phyloP scores from a whole-genome alignment of 2,888 invertebrate genomes.

The Drosophila affinis region DNA sequence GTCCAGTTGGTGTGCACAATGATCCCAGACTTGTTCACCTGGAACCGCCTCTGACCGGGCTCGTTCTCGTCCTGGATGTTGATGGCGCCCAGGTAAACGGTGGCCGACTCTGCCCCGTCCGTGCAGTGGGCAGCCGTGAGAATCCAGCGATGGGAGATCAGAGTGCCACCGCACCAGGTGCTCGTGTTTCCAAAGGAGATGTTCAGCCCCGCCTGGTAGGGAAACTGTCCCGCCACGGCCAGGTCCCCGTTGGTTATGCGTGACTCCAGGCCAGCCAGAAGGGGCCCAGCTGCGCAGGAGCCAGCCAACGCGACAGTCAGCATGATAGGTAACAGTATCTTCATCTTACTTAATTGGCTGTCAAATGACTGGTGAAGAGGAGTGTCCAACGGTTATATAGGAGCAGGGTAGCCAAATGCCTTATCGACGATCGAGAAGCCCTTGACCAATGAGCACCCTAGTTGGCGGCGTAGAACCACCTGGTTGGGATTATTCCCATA shows the following conservation, averaged over 20 bases:
- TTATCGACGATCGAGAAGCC: conserved; percentile 18
- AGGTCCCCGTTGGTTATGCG: conserved; percentile 65
- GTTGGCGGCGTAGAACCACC: background rate
- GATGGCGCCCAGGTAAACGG: conserved; percentile 63
- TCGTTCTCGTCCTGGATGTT: conserved; percentile 52
- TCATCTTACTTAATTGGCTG: conserved; percentile 34
- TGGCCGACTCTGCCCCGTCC: conserved; percentile 44
- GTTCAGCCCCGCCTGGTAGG: conserved; percentile 76
- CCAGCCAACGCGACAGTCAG: conserved; percentile 40
- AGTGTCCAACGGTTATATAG: conserved; percentile 15
- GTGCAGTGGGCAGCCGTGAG: conserved; percentile 78
- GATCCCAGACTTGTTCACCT: conserved; percentile 43
- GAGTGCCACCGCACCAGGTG: conserved; percentile 73
- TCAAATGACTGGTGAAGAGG: background rate
- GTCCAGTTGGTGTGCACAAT: conserved; percentile 62
- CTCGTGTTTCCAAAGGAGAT: conserved; percentile 37
- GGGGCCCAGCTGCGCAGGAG: conserved; percentile 39
- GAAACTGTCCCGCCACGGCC: conserved; percentile 64
- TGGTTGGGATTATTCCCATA: conserved; percentile 10
- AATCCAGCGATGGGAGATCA: conserved; percentile 69
- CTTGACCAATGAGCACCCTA: conserved; percentile 9
- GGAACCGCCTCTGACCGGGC: conserved; percentile 41
- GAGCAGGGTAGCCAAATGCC: background rate
- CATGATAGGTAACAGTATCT: conserved; percentile 45
- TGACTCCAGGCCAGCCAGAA: conserved; percentile 26